Conservation (phyloP, 2,888 invertebrate genomes). For the Mesoligia furuncula region DNA sequence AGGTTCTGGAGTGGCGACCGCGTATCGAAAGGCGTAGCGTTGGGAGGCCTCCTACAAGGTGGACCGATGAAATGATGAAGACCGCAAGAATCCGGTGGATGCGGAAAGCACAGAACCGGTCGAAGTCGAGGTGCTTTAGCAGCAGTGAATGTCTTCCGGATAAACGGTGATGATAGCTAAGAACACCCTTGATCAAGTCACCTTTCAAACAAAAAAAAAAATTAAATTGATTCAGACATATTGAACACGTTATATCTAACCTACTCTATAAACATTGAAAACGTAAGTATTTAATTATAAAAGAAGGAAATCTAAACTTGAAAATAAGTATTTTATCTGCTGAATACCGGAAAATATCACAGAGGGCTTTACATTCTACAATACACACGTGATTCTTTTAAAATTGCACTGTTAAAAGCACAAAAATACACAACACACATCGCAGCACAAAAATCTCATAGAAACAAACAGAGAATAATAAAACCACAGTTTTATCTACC, state of each 20-base stretch:
- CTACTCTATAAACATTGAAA: neutral
- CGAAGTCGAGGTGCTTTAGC: too few relatives aligned
- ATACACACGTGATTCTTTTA: neutral
- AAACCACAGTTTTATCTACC: slow-evolving; percentile 34
- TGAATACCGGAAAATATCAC: neutral
- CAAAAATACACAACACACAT: slow-evolving; percentile 16
- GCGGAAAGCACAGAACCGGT: too few relatives aligned
- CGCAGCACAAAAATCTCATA: slow-evolving; percentile 19
- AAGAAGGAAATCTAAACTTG: neutral
- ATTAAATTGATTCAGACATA: too few relatives aligned
- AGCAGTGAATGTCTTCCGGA: too few relatives aligned
- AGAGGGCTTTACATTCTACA: neutral
- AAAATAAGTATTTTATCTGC: neutral
- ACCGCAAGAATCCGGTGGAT: too few relatives aligned
- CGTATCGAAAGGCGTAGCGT: too few relatives aligned
- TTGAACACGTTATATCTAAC: neutral
- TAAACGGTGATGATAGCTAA: too few relatives aligned
- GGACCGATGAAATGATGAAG: too few relatives aligned
- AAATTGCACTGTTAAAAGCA: neutral
- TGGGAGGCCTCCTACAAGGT: too few relatives aligned
- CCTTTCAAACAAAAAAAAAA: too few relatives aligned
- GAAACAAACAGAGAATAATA: slow-evolving; percentile 27
- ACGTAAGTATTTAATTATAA: neutral
- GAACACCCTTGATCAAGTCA: too few relatives aligned
- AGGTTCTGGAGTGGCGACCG: too few relatives aligned